These are phyloP conservation scores for Stenichneumon culpator DNA, from an alignment of 2,888 invertebrate species.

Conservation along the genomic window DNA sequence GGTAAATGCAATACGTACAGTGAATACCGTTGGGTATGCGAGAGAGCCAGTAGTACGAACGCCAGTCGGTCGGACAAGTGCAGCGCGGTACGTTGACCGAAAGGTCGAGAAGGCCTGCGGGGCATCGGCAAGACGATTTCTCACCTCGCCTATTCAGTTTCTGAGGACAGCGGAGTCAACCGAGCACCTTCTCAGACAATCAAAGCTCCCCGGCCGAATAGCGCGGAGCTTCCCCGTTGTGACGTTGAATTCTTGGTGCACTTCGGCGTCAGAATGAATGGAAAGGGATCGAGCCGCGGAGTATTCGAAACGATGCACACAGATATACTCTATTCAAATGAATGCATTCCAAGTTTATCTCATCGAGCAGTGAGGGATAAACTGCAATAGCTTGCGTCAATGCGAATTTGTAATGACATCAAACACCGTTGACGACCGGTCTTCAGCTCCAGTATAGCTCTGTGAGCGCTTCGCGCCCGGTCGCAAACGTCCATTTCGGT, in stretches of 20 bases:
- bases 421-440: background rate
- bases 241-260: constrained; percentile 24
- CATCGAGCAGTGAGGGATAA: background rate
- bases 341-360: background rate
- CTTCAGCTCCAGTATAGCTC: background rate
- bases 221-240: background rate
- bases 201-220: constrained; percentile 50
- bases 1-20: background rate
- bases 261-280: background rate
- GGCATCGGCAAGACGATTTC: constrained; percentile 45
- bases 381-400: background rate
- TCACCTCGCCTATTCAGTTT: constrained; percentile 53
- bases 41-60: background rate
- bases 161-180: constrained; percentile 25
- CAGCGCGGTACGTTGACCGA: constrained; percentile 24
- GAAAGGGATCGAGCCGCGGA: background rate
- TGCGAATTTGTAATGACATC: background rate
- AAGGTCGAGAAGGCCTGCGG: constrained; percentile 21
- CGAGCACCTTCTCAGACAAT: constrained; percentile 60
- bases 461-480: background rate
- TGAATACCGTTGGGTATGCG: background rate
- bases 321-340: background rate
- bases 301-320: background rate
- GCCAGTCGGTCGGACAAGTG: background rate
- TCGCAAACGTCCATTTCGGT: too few species aligned